These are phyloP conservation scores for Lomographa bimaculata DNA, from an alignment of 2,888 invertebrate species.

Conservation along the genomic window DNA sequence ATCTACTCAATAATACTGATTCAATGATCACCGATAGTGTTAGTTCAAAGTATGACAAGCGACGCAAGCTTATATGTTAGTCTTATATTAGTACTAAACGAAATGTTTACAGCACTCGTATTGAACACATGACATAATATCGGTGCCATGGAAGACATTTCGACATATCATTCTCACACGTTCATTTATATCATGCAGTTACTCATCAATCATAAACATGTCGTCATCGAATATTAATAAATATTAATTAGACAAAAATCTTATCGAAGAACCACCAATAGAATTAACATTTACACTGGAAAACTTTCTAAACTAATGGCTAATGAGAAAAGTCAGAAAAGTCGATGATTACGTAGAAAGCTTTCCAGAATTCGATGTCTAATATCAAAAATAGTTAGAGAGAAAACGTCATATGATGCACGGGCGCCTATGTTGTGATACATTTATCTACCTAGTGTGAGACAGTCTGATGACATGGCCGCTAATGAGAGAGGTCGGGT, in stretches of 20 bases:
- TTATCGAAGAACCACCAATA: slow-evolving; percentile 53
- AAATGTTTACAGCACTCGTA: slow-evolving; percentile 69
- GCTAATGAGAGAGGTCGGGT: slow-evolving; percentile 76
- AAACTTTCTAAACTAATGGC: slow-evolving; percentile 73
- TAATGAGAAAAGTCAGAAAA: slow-evolving; percentile 57
- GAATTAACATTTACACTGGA: slow-evolving; percentile 62
- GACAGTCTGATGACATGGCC: slow-evolving; percentile 71
- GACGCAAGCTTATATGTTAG: slow-evolving; percentile 67
- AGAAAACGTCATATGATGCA: slow-evolving; percentile 61
- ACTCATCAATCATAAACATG: slow-evolving; percentile 33
- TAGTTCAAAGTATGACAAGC: slow-evolving; percentile 64
- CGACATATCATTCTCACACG: slow-evolving; percentile 51
- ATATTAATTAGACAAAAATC: slow-evolving; percentile 50
- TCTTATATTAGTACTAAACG: slow-evolving; percentile 39
- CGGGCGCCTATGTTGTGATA: slow-evolving; percentile 83
- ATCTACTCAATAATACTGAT: slow-evolving; percentile 67
- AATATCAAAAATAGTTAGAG: slow-evolving; percentile 56
- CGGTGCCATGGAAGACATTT: slow-evolving; percentile 77
- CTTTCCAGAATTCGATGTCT: slow-evolving; percentile 64
- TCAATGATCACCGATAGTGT: slow-evolving; percentile 54
- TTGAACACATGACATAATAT: slow-evolving; percentile 52
- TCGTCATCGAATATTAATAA: slow-evolving; percentile 51
- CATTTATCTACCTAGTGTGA: slow-evolving; percentile 80
- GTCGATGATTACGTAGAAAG: slow-evolving; percentile 65
- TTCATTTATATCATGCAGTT: slow-evolving; percentile 38